Conservation (phyloP, 35 echinoderm and acorn worm species). For the Lytechinus pictus region DNA sequence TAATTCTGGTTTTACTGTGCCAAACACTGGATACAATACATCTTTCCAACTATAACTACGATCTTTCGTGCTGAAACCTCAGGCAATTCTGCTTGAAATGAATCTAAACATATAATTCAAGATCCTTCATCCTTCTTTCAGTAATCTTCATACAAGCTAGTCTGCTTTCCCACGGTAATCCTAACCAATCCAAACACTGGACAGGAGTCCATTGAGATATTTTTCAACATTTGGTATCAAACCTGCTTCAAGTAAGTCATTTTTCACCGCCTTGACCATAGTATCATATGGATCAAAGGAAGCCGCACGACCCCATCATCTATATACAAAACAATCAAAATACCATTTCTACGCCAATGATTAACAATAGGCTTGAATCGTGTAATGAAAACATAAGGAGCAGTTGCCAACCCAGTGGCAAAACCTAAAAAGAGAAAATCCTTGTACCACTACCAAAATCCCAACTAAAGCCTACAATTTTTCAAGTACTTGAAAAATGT, state of each 20-base stretch:
- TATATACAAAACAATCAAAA: too few species aligned
- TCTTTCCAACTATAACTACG: conserved; percentile 51
- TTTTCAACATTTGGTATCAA: conserved; percentile 56
- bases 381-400: too few species aligned
- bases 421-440: too few species aligned
- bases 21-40: conserved; percentile 44
- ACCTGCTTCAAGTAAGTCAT: conserved; percentile 42
- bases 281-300: too few species aligned
- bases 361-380: too few species aligned
- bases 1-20: conserved; percentile 43
- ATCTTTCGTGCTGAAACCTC: conserved; percentile 25
- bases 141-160: not conserved
- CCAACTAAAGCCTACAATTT: too few species aligned
- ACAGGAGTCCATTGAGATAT: conserved; percentile 47
- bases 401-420: too few species aligned
- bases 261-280: too few species aligned
- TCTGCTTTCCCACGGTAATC: conserved; percentile 2
- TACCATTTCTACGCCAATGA: too few species aligned
- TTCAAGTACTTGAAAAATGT: too few species aligned
- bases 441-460: too few species aligned
- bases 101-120: not conserved
- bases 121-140: not conserved
- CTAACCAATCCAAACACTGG: conserved; percentile 48
- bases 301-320: too few species aligned
- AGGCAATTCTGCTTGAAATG: not conserved